A percentile compares a stretch with the other conserved stretches of the same genome.
These are phyloP conservation scores for Trissolcus basalis DNA, from an alignment of 1,140 invertebrate species.

Conservation along the genomic window DNA sequence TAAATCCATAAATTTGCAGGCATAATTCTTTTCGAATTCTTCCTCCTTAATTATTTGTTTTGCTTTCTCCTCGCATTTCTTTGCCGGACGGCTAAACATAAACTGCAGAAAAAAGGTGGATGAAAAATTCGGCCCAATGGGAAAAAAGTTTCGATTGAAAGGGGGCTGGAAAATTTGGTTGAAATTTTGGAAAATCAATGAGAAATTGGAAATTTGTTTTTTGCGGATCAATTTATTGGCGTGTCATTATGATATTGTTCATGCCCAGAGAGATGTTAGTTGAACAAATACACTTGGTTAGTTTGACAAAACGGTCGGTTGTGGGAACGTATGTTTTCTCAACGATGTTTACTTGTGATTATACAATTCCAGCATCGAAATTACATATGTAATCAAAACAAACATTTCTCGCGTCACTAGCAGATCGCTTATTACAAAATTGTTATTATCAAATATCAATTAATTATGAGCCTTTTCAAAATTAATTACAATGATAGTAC, in stretches of 20 bases:
- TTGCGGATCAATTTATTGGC: no score
- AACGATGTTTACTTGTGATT: background rate
- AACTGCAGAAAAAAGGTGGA: no score
- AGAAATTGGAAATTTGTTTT: no score
- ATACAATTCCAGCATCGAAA: background rate
- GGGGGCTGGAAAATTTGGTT: no score
- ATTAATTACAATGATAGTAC: no score
- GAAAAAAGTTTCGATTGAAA: no score
- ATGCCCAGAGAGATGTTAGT: background rate
- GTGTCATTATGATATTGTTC: background rate
- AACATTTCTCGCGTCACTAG: background rate
- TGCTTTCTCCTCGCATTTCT: background rate
- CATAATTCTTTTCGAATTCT: constrained; percentile 10
- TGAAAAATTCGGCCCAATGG: no score
- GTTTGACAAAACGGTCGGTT: constrained; percentile 10
- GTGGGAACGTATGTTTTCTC: background rate
- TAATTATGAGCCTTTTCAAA: no score
- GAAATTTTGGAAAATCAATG: no score
- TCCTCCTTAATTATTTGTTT: constrained; percentile 21
- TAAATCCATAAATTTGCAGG: constrained; percentile 14
- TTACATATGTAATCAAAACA: constrained; percentile 2
- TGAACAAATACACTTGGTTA: constrained; percentile 13
- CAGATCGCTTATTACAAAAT: background rate
- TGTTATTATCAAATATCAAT: no score
- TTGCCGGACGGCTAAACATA: background rate